A percentile compares a stretch with the other conserved stretches of the same genome.
Evolutionary conservation across 1,140 invertebrate genomes (phyloP).

Genomic region (Drosophila rufa): DNA sequence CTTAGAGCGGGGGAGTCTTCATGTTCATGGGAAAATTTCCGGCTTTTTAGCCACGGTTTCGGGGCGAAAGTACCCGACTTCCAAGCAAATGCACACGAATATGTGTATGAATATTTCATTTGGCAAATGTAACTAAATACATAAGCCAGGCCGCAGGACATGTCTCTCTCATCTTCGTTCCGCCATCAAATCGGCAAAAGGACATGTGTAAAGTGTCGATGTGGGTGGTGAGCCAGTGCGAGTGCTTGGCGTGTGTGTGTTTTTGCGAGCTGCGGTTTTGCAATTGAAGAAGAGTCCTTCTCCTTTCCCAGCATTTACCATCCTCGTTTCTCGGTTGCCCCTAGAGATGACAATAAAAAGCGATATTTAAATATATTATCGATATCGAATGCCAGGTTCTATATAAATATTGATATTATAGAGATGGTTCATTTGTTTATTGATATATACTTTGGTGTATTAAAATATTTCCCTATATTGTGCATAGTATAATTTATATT

Average conservation of each 20-base stretch:
- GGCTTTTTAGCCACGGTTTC: slow-evolving; percentile 38
- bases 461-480: too few species aligned
- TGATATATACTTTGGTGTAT: not conserved
- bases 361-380: not conserved
- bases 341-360: not conserved
- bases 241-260: slow-evolving; percentile 16
- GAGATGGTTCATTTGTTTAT: not conserved
- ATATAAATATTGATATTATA: not conserved
- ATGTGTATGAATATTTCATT: slow-evolving; percentile 77
- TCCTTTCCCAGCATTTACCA: not conserved
- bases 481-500: too few species aligned
- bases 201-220: slow-evolving; percentile 73
- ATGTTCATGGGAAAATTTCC: slow-evolving; percentile 56
- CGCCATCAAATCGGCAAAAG: slow-evolving; percentile 59
- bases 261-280: slow-evolving; percentile 62
- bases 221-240: slow-evolving; percentile 34
- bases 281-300: slow-evolving; percentile 60
- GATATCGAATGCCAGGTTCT: too few species aligned
- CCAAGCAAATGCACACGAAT: slow-evolving; percentile 68
- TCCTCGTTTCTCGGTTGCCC: not conserved
- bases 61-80: slow-evolving; percentile 51
- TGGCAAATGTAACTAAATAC: slow-evolving; percentile 76
- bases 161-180: slow-evolving; percentile 50
- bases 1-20: slow-evolving; percentile 3
- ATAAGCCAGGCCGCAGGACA: slow-evolving; percentile 52